Conservation (phyloP, 2,797 vertebrate genomes). For the Microcaecilia unicolor region DNA sequence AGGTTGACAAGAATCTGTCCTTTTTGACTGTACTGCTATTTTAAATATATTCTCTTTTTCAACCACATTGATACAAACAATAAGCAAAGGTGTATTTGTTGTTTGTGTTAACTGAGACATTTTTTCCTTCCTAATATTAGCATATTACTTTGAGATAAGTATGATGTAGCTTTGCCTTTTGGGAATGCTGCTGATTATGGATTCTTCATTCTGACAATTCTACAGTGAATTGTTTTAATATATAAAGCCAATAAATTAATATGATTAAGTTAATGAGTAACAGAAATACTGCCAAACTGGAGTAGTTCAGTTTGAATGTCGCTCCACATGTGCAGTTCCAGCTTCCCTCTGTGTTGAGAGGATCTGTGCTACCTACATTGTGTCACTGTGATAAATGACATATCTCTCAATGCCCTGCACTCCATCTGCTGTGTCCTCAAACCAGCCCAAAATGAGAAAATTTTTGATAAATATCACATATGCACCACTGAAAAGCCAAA, state of each 20-base stretch:
- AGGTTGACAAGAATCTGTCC: too few species aligned
- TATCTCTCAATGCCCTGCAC: conserved; percentile 58
- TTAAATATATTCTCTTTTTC: too few species aligned
- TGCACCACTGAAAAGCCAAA: conserved; percentile 7
- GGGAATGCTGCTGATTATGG: conserved; percentile 35
- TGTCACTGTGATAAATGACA: conserved; percentile 72
- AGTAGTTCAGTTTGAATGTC: conserved; percentile 30
- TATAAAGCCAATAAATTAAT: conserved; percentile 58
- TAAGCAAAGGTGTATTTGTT: too few species aligned
- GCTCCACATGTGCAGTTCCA: conserved; percentile 34
- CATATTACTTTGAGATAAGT: too few species aligned
- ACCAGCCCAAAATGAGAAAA: conserved; percentile 30
- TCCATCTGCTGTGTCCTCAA: conserved; percentile 61
- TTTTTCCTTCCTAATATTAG: too few species aligned
- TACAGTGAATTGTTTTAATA: conserved; percentile 50
- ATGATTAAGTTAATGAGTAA: conserved; percentile 57
- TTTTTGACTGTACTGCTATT: too few species aligned
- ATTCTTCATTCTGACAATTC: conserved; percentile 42
- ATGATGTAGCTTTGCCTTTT: conserved; percentile 14
- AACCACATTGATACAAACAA: too few species aligned
- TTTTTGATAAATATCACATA: conserved; percentile 43
- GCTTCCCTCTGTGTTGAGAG: conserved; percentile 49
- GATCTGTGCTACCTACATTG: conserved; percentile 53
- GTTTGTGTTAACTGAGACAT: too few species aligned
- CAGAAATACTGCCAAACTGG: conserved; percentile 46